A percentile compares a stretch with the other conserved stretches of the same genome.
Conservation (phyloP, 2,797 vertebrate genomes). For the Notamacropus eugenii region DNA sequence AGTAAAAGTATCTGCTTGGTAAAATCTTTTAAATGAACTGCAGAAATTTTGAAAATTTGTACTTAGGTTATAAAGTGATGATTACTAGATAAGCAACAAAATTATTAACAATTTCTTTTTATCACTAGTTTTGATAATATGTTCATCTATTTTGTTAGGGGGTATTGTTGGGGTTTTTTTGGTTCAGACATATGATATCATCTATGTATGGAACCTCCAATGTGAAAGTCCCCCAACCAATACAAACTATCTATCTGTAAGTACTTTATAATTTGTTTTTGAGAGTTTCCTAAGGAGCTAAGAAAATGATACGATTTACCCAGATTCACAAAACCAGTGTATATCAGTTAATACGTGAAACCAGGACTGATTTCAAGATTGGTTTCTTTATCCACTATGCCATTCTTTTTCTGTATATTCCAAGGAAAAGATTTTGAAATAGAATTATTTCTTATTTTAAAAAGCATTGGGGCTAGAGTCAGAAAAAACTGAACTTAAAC, state of each 20-base stretch:
- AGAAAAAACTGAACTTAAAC: not conserved
- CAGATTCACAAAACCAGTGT: not conserved
- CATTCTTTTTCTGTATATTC: not conserved
- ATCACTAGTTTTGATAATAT: not conserved
- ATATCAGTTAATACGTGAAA: not conserved
- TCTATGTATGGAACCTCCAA: not conserved
- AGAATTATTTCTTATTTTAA: not conserved
- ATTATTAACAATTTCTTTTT: not conserved
- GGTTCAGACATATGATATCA: not conserved
- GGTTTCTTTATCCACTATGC: not conserved
- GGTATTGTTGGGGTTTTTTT: not conserved
- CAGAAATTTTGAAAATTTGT: slow-evolving; percentile 4
- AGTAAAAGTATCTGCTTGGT: not conserved
- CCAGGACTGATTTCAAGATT: not conserved
- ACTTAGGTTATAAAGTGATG: not conserved
- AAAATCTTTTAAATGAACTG: not conserved
- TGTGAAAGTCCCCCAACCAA: not conserved
- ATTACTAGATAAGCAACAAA: not conserved
- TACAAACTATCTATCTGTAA: not conserved
- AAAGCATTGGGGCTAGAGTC: not conserved
- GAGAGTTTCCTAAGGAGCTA: not conserved
- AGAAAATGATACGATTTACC: not conserved
- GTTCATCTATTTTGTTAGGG: not conserved
- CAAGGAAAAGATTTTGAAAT: not conserved
- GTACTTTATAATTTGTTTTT: not conserved